Base-by-base conservation (phyloP, 2,113 vertebrate species). In the Hippocampus comes region DNA sequence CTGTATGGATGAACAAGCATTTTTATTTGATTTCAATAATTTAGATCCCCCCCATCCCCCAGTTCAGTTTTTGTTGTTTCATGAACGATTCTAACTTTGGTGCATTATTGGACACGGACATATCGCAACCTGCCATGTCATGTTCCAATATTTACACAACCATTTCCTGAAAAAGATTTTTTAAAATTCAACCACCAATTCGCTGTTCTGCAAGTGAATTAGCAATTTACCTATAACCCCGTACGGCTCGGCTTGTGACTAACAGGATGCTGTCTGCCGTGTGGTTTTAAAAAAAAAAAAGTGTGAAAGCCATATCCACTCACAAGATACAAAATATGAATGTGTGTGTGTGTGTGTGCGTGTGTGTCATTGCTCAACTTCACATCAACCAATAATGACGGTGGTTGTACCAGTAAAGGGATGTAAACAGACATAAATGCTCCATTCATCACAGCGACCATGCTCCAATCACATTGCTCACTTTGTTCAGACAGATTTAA, bases 221-320 rank as follows among this genome's bases (percentile, higher is more conserved):
- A 76, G 67, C 34, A 0, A 6, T 17, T 42, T 25, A 83, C 80
- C 74, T 78, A 74, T 68, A 55, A 23, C 49, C 57, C 30, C 0
- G 21, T 61, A 43, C 49, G 61, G 43, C 60, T 79, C 21, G 9
- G 10, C 84, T 87, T 65, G 68, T 78, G 84, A 84, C 81, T 76
- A 80, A 82, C 67, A 74, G 80, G 74, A 79, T 20, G 77, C 64
- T 75, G 79, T 83, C 63, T 69, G 3, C 17, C 59, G 11, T 59
- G 70, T 43, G n/a, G 59, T 51, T 23, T 21, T 79, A 76, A 76
- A 68, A 15, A 14, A 68, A 57, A 17, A 25, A 74, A 81, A 74
- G 61, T 61, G n/a, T 12, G 27, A 75, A 63, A 76, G 76, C 74
- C 56, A 60, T 0, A 5, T 30, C 60, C 4, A 0, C 57, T 67